These are phyloP conservation scores for Danaus chrysippus DNA, from an alignment of 2,888 invertebrate genomes.

Conservation along the genomic window DNA sequence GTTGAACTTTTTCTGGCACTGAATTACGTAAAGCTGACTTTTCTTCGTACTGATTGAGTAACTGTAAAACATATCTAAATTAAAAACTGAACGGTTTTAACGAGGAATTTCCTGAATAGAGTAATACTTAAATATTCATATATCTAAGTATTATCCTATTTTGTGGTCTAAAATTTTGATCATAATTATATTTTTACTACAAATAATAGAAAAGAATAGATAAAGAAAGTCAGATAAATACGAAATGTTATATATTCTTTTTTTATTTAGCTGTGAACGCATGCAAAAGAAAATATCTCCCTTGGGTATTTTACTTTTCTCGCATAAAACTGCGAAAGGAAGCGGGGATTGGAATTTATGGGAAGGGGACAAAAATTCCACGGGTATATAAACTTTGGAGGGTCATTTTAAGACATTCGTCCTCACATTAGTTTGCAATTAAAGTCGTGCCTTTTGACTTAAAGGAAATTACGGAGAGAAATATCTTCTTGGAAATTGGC, in stretches of 20 bases:
- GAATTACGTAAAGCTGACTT: not conserved
- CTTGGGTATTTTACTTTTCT: constrained; percentile 5
- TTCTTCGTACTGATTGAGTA: not conserved
- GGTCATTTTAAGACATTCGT: not conserved
- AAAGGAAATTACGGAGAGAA: no score
- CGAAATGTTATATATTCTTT: not conserved
- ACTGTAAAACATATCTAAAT: no score
- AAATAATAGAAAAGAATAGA: no score
- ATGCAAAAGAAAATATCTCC: not conserved
- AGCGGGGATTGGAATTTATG: constrained; percentile 3
- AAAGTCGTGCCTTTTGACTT: not conserved
- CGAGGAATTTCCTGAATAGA: no score
- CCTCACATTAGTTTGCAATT: no score
- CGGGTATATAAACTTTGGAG: not conserved
- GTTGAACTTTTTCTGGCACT: not conserved
- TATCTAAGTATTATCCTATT: no score
- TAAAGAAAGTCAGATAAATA: not conserved
- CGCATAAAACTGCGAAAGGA: not conserved
- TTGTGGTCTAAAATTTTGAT: no score
- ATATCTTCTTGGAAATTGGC: no score
- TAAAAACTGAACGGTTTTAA: no score
- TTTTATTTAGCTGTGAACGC: not conserved
- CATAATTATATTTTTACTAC: no score
- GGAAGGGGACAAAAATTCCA: not conserved
- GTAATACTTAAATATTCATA: no score